These are phyloP conservation scores for Cariama cristata DNA, from an alignment of 2,113 vertebrate species.

Conservation along the genomic window DNA sequence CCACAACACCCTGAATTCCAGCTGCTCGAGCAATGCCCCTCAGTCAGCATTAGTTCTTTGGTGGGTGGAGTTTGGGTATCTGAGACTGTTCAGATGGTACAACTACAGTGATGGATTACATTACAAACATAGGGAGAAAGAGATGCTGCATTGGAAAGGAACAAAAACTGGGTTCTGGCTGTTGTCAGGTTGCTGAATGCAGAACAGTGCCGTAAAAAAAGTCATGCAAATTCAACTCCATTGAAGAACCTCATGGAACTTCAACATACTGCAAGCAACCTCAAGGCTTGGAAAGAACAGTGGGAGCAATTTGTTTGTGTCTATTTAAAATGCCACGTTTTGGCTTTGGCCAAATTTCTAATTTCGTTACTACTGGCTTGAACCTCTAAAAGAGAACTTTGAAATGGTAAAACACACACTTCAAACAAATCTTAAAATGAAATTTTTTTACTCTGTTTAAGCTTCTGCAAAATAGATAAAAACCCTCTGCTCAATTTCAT, in stretches of 20 bases:
- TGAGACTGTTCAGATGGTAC: not conserved
- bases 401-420: not conserved
- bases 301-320: not conserved
- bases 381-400: not conserved
- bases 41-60: not conserved
- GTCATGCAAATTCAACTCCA: not conserved
- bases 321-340: not conserved
- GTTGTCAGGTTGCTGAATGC: not conserved
- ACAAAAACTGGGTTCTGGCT: not conserved
- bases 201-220: not conserved
- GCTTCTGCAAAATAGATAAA: not conserved
- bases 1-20: not conserved
- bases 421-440: not conserved
- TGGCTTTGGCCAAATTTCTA: not conserved
- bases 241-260: not conserved
- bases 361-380: not conserved
- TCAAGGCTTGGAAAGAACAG: not conserved
- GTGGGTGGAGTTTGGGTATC: not conserved
- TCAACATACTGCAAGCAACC: not conserved
- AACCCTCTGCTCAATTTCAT: rapidly evolving
- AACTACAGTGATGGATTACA: not conserved
- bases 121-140: not conserved
- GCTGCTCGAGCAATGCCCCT: not conserved
- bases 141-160: rapidly evolving
- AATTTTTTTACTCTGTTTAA: not conserved